phyloP scores from a whole-genome alignment of 2,113 vertebrate species.

The Gobio gobio region DNA sequence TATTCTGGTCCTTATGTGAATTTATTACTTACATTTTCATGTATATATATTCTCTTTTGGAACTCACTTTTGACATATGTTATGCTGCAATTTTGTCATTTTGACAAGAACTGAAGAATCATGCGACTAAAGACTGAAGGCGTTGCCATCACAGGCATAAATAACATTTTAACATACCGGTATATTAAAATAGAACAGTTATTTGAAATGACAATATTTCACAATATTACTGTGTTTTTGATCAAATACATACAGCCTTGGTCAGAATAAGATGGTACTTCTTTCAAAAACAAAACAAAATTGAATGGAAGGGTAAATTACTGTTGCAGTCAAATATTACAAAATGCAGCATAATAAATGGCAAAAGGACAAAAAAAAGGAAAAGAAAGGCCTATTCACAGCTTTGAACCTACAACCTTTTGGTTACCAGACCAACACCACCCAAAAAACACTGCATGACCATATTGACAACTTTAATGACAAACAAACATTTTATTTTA shows the following conservation, averaged over 20 bases:
- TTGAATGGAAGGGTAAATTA: neutral
- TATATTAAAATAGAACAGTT: neutral
- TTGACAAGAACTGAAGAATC: too few relatives aligned
- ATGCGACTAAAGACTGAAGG: neutral
- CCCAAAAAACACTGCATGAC: neutral
- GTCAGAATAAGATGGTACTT: neutral
- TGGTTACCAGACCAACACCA: neutral
- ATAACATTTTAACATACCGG: neutral
- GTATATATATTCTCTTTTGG: neutral
- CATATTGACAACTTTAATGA: neutral
- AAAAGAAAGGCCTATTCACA: neutral
- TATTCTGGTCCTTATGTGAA: neutral
- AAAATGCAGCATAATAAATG: neutral
- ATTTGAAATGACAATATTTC: neutral
- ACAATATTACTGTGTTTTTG: neutral
- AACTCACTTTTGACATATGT: neutral
- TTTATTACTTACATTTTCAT: neutral
- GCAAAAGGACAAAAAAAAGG: neutral
- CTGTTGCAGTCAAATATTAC: neutral
- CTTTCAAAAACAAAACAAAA: too few relatives aligned
- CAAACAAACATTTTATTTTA: neutral
- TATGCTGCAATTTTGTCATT: too few relatives aligned
- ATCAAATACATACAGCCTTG: neutral
- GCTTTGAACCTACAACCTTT: neutral
- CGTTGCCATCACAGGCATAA: neutral